Conservation (phyloP, 2,113 vertebrate genomes). For the Alligator mississippiensis region DNA sequence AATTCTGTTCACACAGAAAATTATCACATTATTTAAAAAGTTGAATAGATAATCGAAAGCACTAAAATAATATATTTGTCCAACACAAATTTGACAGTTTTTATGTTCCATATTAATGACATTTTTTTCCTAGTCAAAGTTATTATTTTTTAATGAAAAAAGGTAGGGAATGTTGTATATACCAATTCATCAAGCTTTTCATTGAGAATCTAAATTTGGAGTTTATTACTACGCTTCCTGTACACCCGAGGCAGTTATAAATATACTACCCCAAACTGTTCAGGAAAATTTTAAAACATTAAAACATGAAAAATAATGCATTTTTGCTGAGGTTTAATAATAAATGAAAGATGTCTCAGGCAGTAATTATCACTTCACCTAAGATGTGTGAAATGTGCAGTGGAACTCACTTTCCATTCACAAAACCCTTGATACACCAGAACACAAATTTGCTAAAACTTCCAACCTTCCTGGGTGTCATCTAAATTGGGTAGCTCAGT, state of each 20-base stretch:
- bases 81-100: not conserved
- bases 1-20: not conserved
- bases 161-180: not conserved
- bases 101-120: not conserved
- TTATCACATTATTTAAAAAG: not conserved
- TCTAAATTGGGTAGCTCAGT: not conserved
- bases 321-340: not conserved
- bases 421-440: not conserved
- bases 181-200: not conserved
- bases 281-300: not conserved
- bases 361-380: not conserved
- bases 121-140: not conserved
- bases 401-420: not conserved
- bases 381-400: not conserved
- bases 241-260: not conserved
- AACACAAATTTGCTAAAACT: not conserved
- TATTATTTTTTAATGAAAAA: slow-evolving; percentile 11
- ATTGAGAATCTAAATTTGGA: not conserved
- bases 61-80: not conserved
- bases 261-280: not conserved
- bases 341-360: not conserved
- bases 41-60: not conserved
- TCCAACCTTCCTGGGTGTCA: not conserved
- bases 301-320: not conserved
- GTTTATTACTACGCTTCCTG: not conserved